Base-by-base conservation (phyloP, 2,113 vertebrate genomes). In the Zeus faber region DNA sequence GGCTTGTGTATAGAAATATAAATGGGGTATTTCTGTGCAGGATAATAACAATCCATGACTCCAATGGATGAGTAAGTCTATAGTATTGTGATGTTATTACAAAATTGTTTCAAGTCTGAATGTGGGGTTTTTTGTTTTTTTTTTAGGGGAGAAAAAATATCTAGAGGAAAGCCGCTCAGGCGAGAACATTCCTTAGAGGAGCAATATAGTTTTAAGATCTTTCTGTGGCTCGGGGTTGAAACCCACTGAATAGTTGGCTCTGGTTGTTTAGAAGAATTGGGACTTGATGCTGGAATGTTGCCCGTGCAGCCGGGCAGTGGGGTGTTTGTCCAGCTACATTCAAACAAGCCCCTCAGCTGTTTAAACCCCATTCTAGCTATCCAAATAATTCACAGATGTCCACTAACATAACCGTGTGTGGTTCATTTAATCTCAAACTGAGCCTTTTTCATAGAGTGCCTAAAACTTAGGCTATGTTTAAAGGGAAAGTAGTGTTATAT, bases 221-320 rank as follows among this genome's bases (percentile, higher is more conserved):
- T 62, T 65, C 58, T 80, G 66, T 49, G 58, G 55, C 56, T 35
- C 52, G 25, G 81, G 54, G 77, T 67, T 80, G 54, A 62, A 67
- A 75, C 59, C 54, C 24, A n/a, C 45, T 45, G 61, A 74, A 62
- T 74, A 65, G 51, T 74, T 82, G 75, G 65, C 67, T 77, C 45
- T 61, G 54, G 65, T 17, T 55, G 45, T 58, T 41, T 58, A 65
- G 48, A 64, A 68, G 17, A 79, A 63, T 53, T 68, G 67, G 55
- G 58, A 56, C 56, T 57, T 64, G 54, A 63, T 65, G 68, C 60
- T 65, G 82, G 81, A 80, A 84, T 83, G 72, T 76, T 75, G 68
- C 81, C 81, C 80, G 77, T 85, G 71, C 55, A 70, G 66, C 62
- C 46, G 57, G 74, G 57, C 48, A 56, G 49, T 58, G 67, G 44